Conservation (phyloP, 2,797 vertebrate genomes). For the Gymnothorax reevesii region DNA sequence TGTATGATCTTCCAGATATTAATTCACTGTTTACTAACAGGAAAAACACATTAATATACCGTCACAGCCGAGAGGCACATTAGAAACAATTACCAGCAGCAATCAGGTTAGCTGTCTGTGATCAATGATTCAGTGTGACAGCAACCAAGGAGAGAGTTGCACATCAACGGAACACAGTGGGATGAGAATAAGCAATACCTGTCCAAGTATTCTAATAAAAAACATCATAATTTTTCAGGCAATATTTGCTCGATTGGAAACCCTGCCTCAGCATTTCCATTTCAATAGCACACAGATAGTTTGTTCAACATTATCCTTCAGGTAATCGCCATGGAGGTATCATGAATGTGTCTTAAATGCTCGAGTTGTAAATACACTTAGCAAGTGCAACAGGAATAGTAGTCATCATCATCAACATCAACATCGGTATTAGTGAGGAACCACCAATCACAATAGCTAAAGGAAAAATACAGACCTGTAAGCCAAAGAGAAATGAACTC, state of each 20-base stretch:
- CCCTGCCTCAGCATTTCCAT: background rate
- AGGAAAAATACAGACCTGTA: background rate
- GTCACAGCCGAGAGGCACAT: slow-evolving; percentile 76
- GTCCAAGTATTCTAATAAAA: background rate
- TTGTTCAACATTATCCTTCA: background rate
- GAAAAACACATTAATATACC: slow-evolving; percentile 54
- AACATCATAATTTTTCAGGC: slow-evolving; percentile 24
- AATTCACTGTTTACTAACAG: background rate
- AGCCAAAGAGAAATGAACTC: background rate
- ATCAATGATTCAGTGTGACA: background rate
- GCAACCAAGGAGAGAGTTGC: background rate
- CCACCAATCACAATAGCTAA: background rate
- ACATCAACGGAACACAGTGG: background rate
- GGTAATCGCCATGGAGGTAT: background rate
- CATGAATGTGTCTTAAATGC: background rate
- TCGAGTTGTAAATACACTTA: background rate
- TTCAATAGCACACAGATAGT: background rate
- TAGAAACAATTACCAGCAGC: slow-evolving; percentile 66
- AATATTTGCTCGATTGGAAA: background rate
- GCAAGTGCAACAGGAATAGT: background rate
- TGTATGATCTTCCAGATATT: background rate
- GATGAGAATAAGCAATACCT: background rate
- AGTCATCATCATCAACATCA: background rate
- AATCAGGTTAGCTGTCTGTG: background rate
- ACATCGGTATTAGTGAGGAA: background rate